A percentile compares a stretch with the other conserved stretches of the same genome.
Evolutionary conservation across 2,888 invertebrate genomes (phyloP).

Genomic region (Trypoxylon attenuatum): DNA sequence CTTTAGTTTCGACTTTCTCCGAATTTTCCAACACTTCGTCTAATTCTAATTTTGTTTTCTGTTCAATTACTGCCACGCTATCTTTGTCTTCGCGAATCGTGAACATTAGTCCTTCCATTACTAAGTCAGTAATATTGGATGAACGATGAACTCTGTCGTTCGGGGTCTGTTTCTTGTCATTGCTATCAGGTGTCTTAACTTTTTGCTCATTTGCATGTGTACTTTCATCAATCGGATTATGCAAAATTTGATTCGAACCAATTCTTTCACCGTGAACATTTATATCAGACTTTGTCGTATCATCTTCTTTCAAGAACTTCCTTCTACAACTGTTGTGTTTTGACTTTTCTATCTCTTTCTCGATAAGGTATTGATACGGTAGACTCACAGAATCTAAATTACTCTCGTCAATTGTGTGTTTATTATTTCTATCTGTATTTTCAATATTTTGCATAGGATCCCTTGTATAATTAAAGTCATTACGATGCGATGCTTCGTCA

Average conservation of each 20-base stretch:
- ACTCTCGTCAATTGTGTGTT: conserved; percentile 16
- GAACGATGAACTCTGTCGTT: conserved; percentile 62
- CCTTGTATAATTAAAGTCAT: not conserved
- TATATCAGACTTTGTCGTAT: too few relatives aligned
- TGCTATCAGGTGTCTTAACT: conserved; percentile 3
- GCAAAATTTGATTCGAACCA: too few relatives aligned
- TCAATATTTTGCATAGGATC: not conserved
- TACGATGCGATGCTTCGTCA: too few relatives aligned
- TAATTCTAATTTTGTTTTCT: conserved; percentile 68
- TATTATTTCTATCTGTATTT: not conserved
- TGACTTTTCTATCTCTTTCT: conserved; percentile 62
- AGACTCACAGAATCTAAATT: conserved; percentile 54
- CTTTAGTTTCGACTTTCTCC: conserved; percentile 67
- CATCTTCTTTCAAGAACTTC: not conserved
- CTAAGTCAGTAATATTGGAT: conserved; percentile 69
- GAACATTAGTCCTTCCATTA: conserved; percentile 73
- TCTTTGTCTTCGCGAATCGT: conserved; percentile 68
- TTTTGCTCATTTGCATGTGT: conserved; percentile 6
- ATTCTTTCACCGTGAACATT: too few relatives aligned
- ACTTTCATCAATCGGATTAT: too few relatives aligned
- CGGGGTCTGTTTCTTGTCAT: conserved; percentile 5
- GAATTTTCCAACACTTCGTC: conserved; percentile 73
- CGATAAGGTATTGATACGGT: conserved; percentile 68
- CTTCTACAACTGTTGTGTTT: not conserved
- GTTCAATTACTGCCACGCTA: conserved; percentile 68